Evolutionary conservation across 2,888 invertebrate genomes (phyloP).

Genomic region (Galerucella nymphaeae): DNA sequence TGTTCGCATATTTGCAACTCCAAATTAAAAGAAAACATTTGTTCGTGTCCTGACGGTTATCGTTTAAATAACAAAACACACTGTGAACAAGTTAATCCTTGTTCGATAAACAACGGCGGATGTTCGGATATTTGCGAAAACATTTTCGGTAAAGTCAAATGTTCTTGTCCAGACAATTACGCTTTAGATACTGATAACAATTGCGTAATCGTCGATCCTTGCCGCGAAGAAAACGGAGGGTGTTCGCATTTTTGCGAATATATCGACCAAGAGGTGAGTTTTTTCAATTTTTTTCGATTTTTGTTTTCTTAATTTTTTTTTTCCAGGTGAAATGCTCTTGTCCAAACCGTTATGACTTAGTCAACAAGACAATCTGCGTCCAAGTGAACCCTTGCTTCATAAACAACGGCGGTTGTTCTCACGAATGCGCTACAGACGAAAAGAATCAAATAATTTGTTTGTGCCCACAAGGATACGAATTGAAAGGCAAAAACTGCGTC

Average conservation of each 20-base stretch:
- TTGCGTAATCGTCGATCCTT: slow-evolving; percentile 55
- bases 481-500: slow-evolving; percentile 54
- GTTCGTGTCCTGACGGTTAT: slow-evolving; percentile 58
- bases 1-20: slow-evolving; percentile 68
- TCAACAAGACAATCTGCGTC: slow-evolving; percentile 57
- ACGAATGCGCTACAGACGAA: slow-evolving; percentile 64
- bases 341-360: slow-evolving; percentile 59
- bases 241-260: slow-evolving; percentile 58
- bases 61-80: slow-evolving; percentile 60
- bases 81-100: slow-evolving; percentile 65
- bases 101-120: slow-evolving; percentile 60
- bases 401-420: slow-evolving; percentile 71
- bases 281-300: slow-evolving; percentile 52
- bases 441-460: slow-evolving; percentile 59
- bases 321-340: slow-evolving; percentile 68
- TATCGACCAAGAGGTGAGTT: slow-evolving; percentile 60
- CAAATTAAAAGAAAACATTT: slow-evolving; percentile 38
- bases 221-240: slow-evolving; percentile 51
- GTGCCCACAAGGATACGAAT: slow-evolving; percentile 64
- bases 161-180: slow-evolving; percentile 67
- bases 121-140: slow-evolving; percentile 66
- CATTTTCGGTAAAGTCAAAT: slow-evolving; percentile 66
- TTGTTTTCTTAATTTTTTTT: background rate
- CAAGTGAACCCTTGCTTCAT: slow-evolving; percentile 58
- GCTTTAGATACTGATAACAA: slow-evolving; percentile 60